Percentiles rank a stretch among this genome's conserved stretches.
These are phyloP conservation scores for Nipponia nippon DNA, from an alignment of 2,113 vertebrate species.

Conservation along the genomic window DNA sequence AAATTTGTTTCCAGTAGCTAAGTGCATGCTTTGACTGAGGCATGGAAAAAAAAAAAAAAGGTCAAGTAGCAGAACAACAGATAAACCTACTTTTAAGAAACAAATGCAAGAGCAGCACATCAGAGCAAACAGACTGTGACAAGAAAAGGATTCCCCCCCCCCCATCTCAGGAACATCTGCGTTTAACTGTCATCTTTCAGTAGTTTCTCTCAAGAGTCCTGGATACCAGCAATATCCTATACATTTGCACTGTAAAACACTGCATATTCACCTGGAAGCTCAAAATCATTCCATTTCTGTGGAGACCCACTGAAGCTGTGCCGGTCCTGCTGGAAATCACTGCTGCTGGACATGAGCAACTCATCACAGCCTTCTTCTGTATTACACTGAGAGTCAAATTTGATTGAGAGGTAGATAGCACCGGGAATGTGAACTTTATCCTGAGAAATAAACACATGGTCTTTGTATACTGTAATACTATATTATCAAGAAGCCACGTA, in stretches of 20 bases:
- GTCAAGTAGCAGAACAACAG: not conserved
- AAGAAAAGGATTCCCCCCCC: not conserved
- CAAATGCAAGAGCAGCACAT: not conserved
- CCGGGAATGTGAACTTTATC: conserved; percentile 97
- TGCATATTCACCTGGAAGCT: conserved; percentile 84
- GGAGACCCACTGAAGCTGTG: conserved; percentile 93
- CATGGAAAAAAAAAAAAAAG: not conserved
- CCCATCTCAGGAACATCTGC: not conserved
- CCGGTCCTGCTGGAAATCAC: conserved; percentile 90
- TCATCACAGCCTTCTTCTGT: conserved; percentile 97
- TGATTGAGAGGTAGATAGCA: conserved; percentile 95
- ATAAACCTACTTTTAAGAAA: not conserved
- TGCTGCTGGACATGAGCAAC: conserved; percentile 90
- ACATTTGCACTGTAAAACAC: not conserved
- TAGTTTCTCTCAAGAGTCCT: not conserved
- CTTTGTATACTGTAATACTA: not conserved
- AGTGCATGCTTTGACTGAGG: not conserved
- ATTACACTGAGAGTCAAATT: conserved; percentile 92
- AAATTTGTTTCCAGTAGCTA: conserved; percentile 42
- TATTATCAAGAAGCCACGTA: not conserved
- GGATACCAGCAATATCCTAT: not conserved
- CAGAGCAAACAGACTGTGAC: not conserved
- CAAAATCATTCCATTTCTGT: conserved; percentile 94
- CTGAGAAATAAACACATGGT: conserved; percentile 55
- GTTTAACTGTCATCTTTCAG: not conserved